These are phyloP conservation scores for Autographa pulchrina DNA, from an alignment of 2,888 invertebrate species.

Conservation along the genomic window DNA sequence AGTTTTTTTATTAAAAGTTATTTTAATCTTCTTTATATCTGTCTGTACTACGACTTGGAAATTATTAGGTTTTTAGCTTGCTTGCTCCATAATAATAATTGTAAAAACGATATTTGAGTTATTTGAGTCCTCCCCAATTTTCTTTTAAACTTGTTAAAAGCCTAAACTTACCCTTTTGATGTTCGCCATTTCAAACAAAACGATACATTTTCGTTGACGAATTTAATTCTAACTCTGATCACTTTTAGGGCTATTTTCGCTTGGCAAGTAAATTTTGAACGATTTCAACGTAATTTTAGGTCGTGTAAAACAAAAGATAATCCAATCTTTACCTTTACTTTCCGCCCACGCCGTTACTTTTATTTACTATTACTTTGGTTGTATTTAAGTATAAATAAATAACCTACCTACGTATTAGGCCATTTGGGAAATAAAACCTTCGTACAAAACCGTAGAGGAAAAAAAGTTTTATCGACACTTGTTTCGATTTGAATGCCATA, in stretches of 20 bases:
- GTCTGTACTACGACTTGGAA: too few relatives aligned
- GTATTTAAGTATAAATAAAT: slow-evolving; percentile 3
- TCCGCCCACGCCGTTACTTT: slow-evolving; percentile 11
- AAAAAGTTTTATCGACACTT: neutral
- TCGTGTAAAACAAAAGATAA: slow-evolving; percentile 11
- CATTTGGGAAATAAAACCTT: neutral
- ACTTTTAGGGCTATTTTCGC: slow-evolving; percentile 19
- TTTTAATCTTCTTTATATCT: too few relatives aligned
- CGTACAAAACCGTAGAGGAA: neutral
- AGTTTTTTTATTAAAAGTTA: too few relatives aligned
- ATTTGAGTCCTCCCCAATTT: slow-evolving; percentile 14
- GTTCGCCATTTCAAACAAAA: slow-evolving; percentile 24
- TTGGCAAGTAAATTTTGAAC: slow-evolving; percentile 23
- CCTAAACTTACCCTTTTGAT: slow-evolving; percentile 35
- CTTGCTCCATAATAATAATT: too few relatives aligned
- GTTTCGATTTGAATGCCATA: neutral
- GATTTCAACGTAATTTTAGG: slow-evolving; percentile 30
- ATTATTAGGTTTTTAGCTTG: too few relatives aligned
- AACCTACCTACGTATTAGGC: neutral
- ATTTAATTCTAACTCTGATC: neutral
- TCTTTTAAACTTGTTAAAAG: slow-evolving; percentile 38
- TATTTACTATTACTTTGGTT: slow-evolving; percentile 23
- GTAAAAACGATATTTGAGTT: neutral
- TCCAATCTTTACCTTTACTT: slow-evolving; percentile 33
- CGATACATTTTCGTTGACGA: neutral